These are phyloP conservation scores for Felis chaus DNA, from an alignment of 2,113 vertebrate genomes.

Conservation along the genomic window DNA sequence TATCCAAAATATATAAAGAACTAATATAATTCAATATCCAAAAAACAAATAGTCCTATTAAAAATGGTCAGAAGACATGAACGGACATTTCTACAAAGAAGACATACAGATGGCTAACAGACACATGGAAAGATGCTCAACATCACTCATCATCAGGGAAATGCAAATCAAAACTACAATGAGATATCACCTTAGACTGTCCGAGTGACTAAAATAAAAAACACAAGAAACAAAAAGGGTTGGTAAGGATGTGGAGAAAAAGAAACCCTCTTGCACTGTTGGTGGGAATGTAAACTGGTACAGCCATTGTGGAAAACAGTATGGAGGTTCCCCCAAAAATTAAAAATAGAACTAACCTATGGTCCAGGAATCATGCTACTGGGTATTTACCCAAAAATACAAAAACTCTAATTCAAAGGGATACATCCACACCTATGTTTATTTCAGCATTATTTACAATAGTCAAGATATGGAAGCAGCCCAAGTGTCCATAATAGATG, in stretches of 20 bases:
- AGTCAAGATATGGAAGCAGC: neutral
- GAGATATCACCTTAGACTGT: neutral
- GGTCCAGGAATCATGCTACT: neutral
- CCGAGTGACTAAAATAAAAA: neutral
- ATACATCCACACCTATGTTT: neutral
- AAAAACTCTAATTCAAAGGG: neutral
- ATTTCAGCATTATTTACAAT: neutral
- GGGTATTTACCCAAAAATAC: neutral
- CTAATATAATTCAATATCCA: neutral
- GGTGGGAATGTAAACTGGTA: neutral
- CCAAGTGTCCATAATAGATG: neutral
- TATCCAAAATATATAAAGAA: neutral
- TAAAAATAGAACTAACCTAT: neutral
- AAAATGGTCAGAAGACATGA: neutral
- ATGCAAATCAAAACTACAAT: neutral
- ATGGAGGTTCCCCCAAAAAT: neutral
- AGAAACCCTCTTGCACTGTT: neutral
- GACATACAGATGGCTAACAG: neutral
- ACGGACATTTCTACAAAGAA: neutral
- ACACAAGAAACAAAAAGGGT: neutral
- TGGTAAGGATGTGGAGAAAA: neutral
- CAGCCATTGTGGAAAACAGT: neutral
- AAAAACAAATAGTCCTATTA: neutral
- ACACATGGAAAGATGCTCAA: neutral
- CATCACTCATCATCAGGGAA: neutral